phyloP scores from a whole-genome alignment of 2,113 vertebrate species.

The Aepyceros melampus region DNA sequence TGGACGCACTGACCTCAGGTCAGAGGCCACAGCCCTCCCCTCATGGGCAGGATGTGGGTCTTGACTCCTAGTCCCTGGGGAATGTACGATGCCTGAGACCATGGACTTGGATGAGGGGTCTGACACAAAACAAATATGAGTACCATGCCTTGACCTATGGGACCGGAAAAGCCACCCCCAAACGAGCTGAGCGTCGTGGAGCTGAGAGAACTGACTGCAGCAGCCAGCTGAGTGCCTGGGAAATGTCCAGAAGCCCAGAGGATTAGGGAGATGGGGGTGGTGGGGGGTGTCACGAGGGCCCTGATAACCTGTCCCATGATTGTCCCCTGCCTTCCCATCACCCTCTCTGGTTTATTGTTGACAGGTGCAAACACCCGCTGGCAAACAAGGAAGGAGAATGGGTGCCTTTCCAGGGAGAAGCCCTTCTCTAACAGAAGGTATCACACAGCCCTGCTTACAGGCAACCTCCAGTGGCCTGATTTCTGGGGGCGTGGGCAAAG shows the following conservation, averaged over 20 bases:
- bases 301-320: no score
- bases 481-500: neutral
- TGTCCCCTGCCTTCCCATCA: neutral
- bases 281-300: neutral
- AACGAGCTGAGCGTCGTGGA: neutral
- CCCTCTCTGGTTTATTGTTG: neutral
- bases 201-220: neutral
- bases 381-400: neutral
- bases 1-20: rapidly evolving
- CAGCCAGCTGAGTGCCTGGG: neutral
- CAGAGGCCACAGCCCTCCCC: neutral
- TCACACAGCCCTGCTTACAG: neutral
- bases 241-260: neutral
- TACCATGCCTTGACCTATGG: rapidly evolving
- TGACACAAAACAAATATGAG: neutral
- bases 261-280: neutral
- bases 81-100: rapidly evolving
- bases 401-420: neutral
- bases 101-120: neutral
- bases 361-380: neutral
- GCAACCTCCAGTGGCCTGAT: neutral
- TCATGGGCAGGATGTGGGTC: rapidly evolving
- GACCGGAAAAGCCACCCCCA: neutral
- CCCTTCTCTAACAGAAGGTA: neutral
- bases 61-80: rapidly evolving